Percentiles rank a stretch among this genome's conserved stretches.
Evolutionary conservation across 2,113 vertebrate species (phyloP).

Genomic region (Notothenia rossii): DNA sequence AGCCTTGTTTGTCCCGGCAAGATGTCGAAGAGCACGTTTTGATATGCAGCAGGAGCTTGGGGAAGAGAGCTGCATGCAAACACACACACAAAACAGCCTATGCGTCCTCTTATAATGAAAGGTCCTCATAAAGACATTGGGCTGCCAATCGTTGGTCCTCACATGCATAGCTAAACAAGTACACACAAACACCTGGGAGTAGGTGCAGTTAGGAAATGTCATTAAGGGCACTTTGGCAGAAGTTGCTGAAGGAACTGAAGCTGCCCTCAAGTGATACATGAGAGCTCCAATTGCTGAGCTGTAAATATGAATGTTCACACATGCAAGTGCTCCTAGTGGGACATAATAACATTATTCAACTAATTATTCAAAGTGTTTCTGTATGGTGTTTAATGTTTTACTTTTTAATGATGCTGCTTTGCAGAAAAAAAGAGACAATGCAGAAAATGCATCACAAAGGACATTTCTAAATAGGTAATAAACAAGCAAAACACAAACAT

Average conservation of each 20-base stretch:
- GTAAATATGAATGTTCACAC: slow-evolving; percentile 16
- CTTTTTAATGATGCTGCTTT: background rate
- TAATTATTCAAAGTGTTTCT: slow-evolving; percentile 14
- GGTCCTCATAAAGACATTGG: background rate
- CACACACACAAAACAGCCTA: background rate
- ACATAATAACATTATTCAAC: background rate
- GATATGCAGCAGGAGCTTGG: slow-evolving; percentile 10
- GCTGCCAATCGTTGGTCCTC: background rate
- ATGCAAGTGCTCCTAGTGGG: background rate
- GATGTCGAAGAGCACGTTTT: slow-evolving; percentile 13
- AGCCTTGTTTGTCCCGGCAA: slow-evolving; percentile 21
- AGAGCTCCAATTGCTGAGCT: slow-evolving; percentile 4
- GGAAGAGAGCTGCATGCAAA: background rate
- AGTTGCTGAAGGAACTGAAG: background rate
- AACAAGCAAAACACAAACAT: background rate
- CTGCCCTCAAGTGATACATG: background rate
- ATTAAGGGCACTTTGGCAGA: background rate
- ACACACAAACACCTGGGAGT: background rate
- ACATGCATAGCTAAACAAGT: background rate
- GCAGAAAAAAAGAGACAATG: slow-evolving; percentile 16
- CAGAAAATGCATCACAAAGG: background rate
- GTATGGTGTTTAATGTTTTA: slow-evolving; percentile 15
- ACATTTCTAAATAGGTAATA: background rate
- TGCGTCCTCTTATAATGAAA: background rate
- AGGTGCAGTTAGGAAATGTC: background rate